These are phyloP conservation scores for Spodoptera litura DNA, from an alignment of 1,140 invertebrate genomes.

Conservation along the genomic window DNA sequence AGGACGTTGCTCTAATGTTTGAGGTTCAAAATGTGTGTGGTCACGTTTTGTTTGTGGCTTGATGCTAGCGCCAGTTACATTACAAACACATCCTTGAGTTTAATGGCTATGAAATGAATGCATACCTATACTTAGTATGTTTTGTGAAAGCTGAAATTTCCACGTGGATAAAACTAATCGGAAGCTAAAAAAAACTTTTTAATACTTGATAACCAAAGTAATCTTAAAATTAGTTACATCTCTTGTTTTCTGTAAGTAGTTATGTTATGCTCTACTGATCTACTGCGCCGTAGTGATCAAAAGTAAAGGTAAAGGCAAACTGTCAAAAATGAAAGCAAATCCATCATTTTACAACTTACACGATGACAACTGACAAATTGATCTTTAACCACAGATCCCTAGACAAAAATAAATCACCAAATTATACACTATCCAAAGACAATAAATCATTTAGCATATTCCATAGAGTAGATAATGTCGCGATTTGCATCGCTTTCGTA, in stretches of 20 bases:
- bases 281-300: too few species aligned
- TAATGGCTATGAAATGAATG: too few species aligned
- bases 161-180: too few species aligned
- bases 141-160: too few species aligned
- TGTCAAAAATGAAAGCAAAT: not conserved
- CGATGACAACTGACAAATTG: constrained; percentile 9
- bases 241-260: too few species aligned
- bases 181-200: too few species aligned
- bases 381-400: constrained; percentile 17
- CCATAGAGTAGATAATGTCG: constrained; percentile 65
- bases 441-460: constrained; percentile 84
- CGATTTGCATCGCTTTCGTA: constrained; percentile 67
- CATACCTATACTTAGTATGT: too few species aligned
- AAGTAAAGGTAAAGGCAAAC: too few species aligned
- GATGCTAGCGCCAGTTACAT: not conserved
- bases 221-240: too few species aligned
- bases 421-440: constrained; percentile 40
- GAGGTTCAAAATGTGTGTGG: constrained; percentile 47
- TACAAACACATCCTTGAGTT: too few species aligned
- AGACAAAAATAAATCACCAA: constrained; percentile 10
- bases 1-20: constrained; percentile 28
- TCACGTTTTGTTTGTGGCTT: not conserved
- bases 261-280: too few species aligned
- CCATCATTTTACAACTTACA: not conserved
- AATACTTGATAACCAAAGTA: too few species aligned